Evolutionary conservation across 2,113 vertebrate species (phyloP), one percentile per base, ranked within the genome.

Genomic region (Lepidothrix coronata): DNA sequence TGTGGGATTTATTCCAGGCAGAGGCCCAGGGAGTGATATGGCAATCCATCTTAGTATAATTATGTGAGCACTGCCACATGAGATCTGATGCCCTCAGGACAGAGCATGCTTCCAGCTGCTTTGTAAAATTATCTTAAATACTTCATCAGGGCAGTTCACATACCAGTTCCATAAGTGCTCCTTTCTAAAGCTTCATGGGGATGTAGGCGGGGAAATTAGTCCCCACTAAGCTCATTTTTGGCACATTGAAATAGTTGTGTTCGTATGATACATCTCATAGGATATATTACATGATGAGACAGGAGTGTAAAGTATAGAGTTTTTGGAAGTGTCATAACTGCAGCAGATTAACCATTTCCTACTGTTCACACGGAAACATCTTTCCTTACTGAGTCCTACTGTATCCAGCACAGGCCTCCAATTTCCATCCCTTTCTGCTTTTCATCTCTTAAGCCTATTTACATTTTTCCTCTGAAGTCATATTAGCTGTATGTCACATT

Each of bases 201-300:
- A 72, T 89, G 77, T 82, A 76, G 91, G 81, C 79, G 73, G 80
- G 91, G 81, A 70, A 96, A 92, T 92, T 85, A 89, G 73, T 91
- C 78, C 70, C 75, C 70, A 89, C 39, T 52, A 92, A 91, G 66
- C 86, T 95, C 35, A 78, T 91, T 91, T 96, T 88, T 95, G 91
- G 91, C 80, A 89, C 84, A 88, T 3, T 75, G 77, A 89, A 85
- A 81, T 91, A 78, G 31, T 75, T 92, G 58, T 65, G 61, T 68
- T 95, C 3, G 0, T 85, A 78, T 58, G 86, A 82, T 9, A 2
- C 61, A 76, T 80, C 59, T 88, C 93, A 74, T 59, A 74, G 51
- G 59, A 81, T 77, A 63, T 85, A 82, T 85, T 79, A 71, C 39
- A 51, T 74, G 65, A 91, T 80, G 73, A 96, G 79, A 77, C n/a